Percentiles rank a stretch among this genome's conserved stretches.
These are phyloP conservation scores for Synanthedon myopaeformis DNA, from an alignment of 2,888 invertebrate genomes.

Conservation along the genomic window DNA sequence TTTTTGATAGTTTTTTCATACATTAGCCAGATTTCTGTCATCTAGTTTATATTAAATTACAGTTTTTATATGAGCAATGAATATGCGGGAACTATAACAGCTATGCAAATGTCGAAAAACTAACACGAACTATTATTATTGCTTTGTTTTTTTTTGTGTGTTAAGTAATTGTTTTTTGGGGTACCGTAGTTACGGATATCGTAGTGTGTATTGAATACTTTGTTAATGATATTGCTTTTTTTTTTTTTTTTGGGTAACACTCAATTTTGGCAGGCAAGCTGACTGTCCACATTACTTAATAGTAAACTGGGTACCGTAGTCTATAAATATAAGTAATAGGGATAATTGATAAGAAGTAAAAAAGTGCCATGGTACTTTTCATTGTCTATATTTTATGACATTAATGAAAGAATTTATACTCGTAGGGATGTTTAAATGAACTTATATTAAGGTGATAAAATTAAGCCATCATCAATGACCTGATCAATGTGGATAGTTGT, in stretches of 20 bases:
- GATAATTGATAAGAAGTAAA: too few relatives aligned
- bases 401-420: too few relatives aligned
- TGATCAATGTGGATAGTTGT: too few relatives aligned
- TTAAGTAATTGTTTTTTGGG: conserved; percentile 10
- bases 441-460: too few relatives aligned
- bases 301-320: not conserved
- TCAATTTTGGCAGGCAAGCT: too few relatives aligned
- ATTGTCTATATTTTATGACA: too few relatives aligned
- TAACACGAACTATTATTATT: conserved; percentile 54
- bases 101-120: conserved; percentile 36
- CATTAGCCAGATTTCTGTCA: conserved; percentile 62
- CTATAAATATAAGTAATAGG: too few relatives aligned
- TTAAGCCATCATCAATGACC: too few relatives aligned
- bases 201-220: not conserved
- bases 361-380: too few relatives aligned
- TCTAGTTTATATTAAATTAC: conserved; percentile 70
- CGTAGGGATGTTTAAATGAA: too few relatives aligned
- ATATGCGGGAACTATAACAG: conserved; percentile 57
- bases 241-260: too few relatives aligned
- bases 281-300: not conserved
- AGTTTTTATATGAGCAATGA: conserved; percentile 57
- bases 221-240: not conserved
- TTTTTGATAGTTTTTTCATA: conserved; percentile 47
- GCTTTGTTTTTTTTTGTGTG: conserved; percentile 26
- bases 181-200: not conserved